Conservation (phyloP, 1,140 invertebrate genomes). For the Bathynomus jamesi region DNA sequence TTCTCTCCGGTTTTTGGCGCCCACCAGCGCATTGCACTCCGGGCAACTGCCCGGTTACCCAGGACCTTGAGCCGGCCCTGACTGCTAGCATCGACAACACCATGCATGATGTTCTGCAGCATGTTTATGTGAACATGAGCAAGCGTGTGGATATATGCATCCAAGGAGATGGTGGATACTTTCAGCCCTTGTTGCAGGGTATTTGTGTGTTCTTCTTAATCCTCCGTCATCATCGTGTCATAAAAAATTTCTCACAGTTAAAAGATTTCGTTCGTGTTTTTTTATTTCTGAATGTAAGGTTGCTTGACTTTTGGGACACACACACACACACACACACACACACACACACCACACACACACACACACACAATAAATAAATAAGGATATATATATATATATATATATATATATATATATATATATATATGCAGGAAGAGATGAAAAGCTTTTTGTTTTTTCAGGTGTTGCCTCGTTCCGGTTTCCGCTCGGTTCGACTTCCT, state of each 20-base stretch:
- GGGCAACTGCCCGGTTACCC: too few species aligned
- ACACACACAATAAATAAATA: neutral
- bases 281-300: neutral
- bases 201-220: neutral
- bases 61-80: too few species aligned
- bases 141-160: too few species aligned
- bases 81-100: too few species aligned
- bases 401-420: constrained; percentile 3
- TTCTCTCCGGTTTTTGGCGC: too few species aligned
- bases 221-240: neutral
- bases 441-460: neutral
- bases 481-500: neutral
- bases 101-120: too few species aligned
- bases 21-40: too few species aligned
- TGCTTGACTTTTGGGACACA: neutral
- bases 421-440: neutral
- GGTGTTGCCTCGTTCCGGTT: neutral
- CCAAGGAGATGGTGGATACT: too few species aligned
- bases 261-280: neutral
- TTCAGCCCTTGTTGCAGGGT: too few species aligned
- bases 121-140: too few species aligned
- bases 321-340: neutral
- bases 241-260: neutral
- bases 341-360: neutral
- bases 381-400: neutral